Percentiles rank a stretch among this genome's conserved stretches.
phyloP scores from a whole-genome alignment of 2,113 vertebrate species.

The Amia ocellicauda region DNA sequence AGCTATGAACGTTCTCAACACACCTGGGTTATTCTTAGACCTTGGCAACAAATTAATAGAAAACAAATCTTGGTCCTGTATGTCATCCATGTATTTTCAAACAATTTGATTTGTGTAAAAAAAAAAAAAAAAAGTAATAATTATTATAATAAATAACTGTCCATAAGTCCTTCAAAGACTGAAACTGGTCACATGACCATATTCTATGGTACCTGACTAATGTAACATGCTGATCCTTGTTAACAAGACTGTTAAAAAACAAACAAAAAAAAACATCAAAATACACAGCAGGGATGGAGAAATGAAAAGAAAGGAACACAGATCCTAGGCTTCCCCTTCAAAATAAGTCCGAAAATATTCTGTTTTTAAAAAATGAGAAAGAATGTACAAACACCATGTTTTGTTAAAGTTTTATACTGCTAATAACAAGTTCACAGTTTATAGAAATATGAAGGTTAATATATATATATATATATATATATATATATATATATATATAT shows the following conservation, averaged over 20 bases:
- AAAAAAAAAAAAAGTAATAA: slow-evolving; percentile 36
- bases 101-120: slow-evolving; percentile 29
- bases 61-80: slow-evolving; percentile 27
- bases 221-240: background rate
- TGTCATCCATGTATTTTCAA: slow-evolving; percentile 23
- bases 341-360: background rate
- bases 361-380: background rate
- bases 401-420: background rate
- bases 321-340: background rate
- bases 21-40: background rate
- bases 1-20: slow-evolving; percentile 5
- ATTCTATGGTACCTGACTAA: background rate
- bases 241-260: too few species aligned
- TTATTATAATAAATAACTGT: slow-evolving; percentile 45
- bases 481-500: background rate
- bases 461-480: background rate
- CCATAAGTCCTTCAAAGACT: slow-evolving; percentile 11
- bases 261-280: background rate
- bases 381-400: background rate
- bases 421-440: slow-evolving; percentile 4
- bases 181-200: background rate
- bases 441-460: background rate
- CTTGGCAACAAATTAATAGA: slow-evolving; percentile 2
- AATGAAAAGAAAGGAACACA: background rate
- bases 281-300: background rate